Base-by-base conservation (phyloP, 2,113 vertebrate species). In the Puffinus mauretanicus region DNA sequence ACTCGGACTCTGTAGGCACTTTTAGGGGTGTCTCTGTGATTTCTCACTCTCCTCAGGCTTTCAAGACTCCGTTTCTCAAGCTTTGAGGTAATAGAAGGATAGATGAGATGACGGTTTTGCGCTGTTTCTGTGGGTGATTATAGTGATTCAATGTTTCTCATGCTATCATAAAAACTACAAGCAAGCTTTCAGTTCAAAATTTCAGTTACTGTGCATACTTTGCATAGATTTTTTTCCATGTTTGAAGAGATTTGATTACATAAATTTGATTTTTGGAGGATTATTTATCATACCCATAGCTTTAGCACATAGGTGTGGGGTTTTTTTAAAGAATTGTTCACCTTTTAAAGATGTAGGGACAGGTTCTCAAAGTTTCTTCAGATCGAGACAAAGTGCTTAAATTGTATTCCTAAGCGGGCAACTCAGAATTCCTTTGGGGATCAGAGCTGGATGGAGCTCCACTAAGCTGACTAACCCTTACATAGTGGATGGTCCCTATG, bases 401-500 rank as follows among this genome's bases (percentile, higher is more conserved):
- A 36, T 27, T 55, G 15, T 49, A 7, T 65, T 82, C 57, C 19
- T 40, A 38, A 58, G 26, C 32, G 14, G 20, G 7, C 7, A 82
- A 16, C n/a, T 69, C 40, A 72, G 16, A 55, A 69, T 69, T 79
- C 15, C 3, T 32, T 72, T 1, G 2, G 13, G 6, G 6, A 72
- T 32, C 34, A 72, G 54, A 88, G 14, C 5, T n/a, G 11, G 20
- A 34, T 57, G 62, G 16, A 84, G 25, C 14, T 82, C 7, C 55
- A 24, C 12, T 62, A 54, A 44, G 6, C 54, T 49, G 8, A 3
- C 8, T 69, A 71, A 57, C 8, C 11, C 25, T 65, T 27, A 25
- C 0, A 0, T 7, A 57, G 52, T 57, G 25, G 7, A 9, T 62
- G 40, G 15, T 49, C 32, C 32, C 42, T 51, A 4, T 47, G 38